Conservation (phyloP, 2,113 vertebrate species). For the Neomonachus schauinslandi region DNA sequence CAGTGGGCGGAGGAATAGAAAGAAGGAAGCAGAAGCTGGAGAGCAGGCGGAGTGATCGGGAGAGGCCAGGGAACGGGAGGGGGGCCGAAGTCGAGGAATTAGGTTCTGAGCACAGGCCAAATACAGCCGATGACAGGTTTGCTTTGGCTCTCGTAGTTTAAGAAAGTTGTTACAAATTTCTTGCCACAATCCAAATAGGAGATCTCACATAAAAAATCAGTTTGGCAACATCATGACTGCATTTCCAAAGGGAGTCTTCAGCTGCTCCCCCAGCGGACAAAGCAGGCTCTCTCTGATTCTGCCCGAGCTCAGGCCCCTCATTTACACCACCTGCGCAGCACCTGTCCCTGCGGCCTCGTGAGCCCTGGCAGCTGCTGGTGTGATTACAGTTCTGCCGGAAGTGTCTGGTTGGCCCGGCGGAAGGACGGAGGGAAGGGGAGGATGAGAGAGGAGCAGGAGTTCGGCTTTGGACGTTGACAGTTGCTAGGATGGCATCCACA, state of each 20-base stretch:
- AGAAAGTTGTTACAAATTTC: not conserved
- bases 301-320: no score
- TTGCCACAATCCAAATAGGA: not conserved
- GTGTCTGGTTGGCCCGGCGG: not conserved
- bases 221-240: not conserved
- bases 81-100: not conserved
- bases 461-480: not conserved
- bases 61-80: not conserved
- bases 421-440: not conserved
- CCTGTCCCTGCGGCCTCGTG: not conserved
- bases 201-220: not conserved
- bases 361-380: not conserved
- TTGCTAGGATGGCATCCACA: rapidly evolving
- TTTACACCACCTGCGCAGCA: no score
- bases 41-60: not conserved
- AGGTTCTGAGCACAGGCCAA: not conserved
- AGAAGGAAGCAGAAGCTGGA: not conserved
- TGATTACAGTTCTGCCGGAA: rapidly evolving
- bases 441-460: rapidly evolving
- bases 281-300: no score
- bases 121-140: not conserved
- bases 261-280: not conserved
- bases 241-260: not conserved
- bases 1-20: not conserved
- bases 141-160: not conserved